These are phyloP conservation scores for Tetragonisca angustula DNA, from an alignment of 2,888 invertebrate genomes.

Conservation along the genomic window DNA sequence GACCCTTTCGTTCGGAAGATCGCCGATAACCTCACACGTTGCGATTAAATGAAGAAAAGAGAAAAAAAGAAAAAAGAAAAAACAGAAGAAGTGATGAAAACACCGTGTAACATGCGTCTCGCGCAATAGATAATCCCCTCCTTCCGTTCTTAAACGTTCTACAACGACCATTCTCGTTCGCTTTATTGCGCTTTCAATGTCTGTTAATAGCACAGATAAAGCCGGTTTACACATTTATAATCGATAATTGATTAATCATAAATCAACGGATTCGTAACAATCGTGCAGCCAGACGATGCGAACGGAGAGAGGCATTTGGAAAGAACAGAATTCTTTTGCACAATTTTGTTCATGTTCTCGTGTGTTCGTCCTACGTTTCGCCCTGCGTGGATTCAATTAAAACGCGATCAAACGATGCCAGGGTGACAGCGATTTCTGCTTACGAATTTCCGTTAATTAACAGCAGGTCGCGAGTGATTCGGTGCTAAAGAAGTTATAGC, in stretches of 20 bases:
- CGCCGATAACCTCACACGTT: constrained; percentile 36
- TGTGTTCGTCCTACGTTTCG: neutral
- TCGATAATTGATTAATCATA: constrained; percentile 38
- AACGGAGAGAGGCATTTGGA: neutral
- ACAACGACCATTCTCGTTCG: neutral
- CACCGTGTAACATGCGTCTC: constrained; percentile 45
- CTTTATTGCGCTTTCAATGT: constrained; percentile 6
- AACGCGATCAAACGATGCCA: neutral
- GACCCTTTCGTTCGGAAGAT: constrained; percentile 37
- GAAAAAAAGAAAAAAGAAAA: too few species aligned
- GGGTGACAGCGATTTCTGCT: constrained; percentile 4
- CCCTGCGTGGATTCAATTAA: neutral
- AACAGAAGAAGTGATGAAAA: constrained; percentile 36
- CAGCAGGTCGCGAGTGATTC: constrained; percentile 61
- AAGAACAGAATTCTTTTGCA: neutral
- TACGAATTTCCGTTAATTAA: constrained; percentile 63
- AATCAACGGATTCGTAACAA: constrained; percentile 6
- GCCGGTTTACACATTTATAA: constrained; percentile 22
- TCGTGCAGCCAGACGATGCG: too few species aligned
- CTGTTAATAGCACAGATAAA: constrained; percentile 20
- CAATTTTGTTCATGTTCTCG: too few species aligned
- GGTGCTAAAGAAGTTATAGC: constrained; percentile 60
- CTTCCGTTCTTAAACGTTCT: neutral
- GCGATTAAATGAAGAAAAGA: constrained; percentile 8
- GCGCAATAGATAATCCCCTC: constrained; percentile 28